Percentiles rank a stretch among this genome's conserved stretches.
phyloP scores from a whole-genome alignment of 2,113 vertebrate species.

The Anguilla rostrata region DNA sequence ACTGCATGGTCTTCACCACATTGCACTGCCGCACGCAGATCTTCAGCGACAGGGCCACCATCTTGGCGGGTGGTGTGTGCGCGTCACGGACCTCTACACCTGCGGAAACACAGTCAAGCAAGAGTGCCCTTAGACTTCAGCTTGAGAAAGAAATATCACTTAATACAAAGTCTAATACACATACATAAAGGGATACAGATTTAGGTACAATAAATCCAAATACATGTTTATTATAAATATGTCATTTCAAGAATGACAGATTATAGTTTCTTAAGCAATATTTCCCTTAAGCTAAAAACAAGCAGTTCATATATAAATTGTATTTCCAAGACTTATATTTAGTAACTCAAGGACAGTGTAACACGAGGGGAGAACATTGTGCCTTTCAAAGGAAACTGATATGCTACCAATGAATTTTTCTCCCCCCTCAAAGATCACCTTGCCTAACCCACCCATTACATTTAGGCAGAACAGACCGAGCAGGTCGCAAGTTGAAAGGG shows the following conservation, averaged over 20 bases:
- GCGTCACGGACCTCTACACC: slow-evolving; percentile 47
- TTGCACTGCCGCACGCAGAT: slow-evolving; percentile 99
- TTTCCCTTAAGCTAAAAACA: too few species aligned
- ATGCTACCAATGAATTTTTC: neutral
- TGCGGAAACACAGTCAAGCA: slow-evolving; percentile 21
- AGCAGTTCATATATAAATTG: too few species aligned
- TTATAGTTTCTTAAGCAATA: too few species aligned
- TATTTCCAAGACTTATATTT: neutral
- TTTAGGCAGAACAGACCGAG: neutral
- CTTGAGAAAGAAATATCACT: neutral
- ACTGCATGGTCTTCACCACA: slow-evolving; percentile 98
- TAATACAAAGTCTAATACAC: too few species aligned
- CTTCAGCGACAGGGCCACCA: slow-evolving; percentile 96
- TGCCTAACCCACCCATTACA: neutral
- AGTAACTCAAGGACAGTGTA: neutral
- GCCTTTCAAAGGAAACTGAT: neutral
- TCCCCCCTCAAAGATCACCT: neutral
- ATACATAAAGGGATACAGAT: too few species aligned
- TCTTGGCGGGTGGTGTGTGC: slow-evolving; percentile 61
- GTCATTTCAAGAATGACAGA: too few species aligned
- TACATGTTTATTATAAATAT: too few species aligned
- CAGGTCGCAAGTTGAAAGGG: neutral
- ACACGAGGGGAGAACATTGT: neutral
- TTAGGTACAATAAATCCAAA: too few species aligned
- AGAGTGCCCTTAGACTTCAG: neutral